Base-by-base conservation (phyloP, 2,888 invertebrate genomes). In the Desoria tigrina region DNA sequence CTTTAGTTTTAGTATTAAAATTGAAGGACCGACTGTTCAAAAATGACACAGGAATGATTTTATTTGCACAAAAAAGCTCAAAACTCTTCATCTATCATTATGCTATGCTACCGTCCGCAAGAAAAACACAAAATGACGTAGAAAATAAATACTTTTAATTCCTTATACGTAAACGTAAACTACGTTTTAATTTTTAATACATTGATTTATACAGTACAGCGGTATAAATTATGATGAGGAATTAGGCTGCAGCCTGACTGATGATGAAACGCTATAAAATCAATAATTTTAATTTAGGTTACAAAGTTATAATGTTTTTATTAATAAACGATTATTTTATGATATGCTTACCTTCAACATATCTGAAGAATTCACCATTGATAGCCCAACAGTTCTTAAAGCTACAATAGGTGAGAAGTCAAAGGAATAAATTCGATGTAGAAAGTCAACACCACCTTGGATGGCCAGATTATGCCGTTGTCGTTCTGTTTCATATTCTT, bases 381-480 rank as follows among this genome's bases (percentile, higher is more conserved):
- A 90, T 62, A 94, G 81, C 0, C 94, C 94, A 11, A 94, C 78
- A 78, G 90, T 90, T 74, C 95, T 83, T 1, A 89, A 79, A n/a
- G 92, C 79, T 0, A 94, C 90, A 0, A 90, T 77, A 0, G 94
- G 92, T 32, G 87, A 21, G 42, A 67, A 59, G 9, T 74, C 76
- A 9, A 87, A 86, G 63, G 86, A 85, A 80, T 95, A 97, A 7
- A 98, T 82, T 53, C 90, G 84, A 78, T 95, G 90, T 53, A 98
- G 82, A 6, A 89, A 89, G 80, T 98, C 95, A 2, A 95, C 86
- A 0, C 90, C 89, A 16, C 91, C 80, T 86, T 95, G 90, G 0
- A 91, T 89, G 0, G 96, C 93, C 26, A 97, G 84, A 80, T 95
- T 95, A 78, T 92, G 89, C 24, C 88, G 82, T 79, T 97, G 92